Evolutionary conservation across 2,888 invertebrate genomes (phyloP).

Genomic region (Osmoderma eremita): DNA sequence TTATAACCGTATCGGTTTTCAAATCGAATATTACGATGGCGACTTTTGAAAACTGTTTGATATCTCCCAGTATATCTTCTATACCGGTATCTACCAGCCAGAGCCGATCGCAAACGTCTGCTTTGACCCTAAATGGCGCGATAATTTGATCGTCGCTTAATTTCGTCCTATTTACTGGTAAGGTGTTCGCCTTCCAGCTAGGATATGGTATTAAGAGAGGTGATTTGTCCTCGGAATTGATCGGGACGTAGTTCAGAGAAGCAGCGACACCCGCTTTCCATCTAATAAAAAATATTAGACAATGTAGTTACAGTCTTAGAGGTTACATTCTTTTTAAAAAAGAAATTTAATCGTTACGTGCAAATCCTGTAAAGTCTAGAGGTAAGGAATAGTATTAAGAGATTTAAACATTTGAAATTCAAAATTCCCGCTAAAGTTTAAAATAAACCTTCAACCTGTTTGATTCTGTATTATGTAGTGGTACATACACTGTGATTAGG

Average conservation of each 20-base stretch:
- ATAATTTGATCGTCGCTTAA: slow-evolving; percentile 69
- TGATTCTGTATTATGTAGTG: too few relatives aligned
- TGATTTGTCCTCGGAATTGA: slow-evolving; percentile 69
- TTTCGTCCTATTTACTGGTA: slow-evolving; percentile 69
- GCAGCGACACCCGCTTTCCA: slow-evolving; percentile 77
- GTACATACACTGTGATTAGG: too few relatives aligned
- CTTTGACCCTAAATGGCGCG: slow-evolving; percentile 78
- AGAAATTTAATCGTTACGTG: too few relatives aligned
- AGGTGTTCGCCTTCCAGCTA: slow-evolving; percentile 79
- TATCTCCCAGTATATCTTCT: slow-evolving; percentile 76
- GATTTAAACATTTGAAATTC: too few relatives aligned
- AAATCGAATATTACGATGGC: slow-evolving; percentile 78
- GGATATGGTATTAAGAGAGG: slow-evolving; percentile 81
- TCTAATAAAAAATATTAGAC: slow-evolving; percentile 55
- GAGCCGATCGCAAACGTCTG: slow-evolving; percentile 81
- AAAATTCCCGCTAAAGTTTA: too few relatives aligned
- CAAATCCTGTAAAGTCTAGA: too few relatives aligned
- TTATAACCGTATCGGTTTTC: slow-evolving; percentile 77
- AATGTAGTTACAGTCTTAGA: too few relatives aligned
- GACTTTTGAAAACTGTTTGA: slow-evolving; percentile 71
- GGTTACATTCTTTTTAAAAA: too few relatives aligned
- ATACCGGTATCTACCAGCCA: slow-evolving; percentile 87
- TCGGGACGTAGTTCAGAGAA: slow-evolving; percentile 73
- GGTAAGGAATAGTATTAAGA: too few relatives aligned
- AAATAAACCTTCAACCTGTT: too few relatives aligned